Evolutionary conservation across 2,888 invertebrate genomes (phyloP), one percentile per base, ranked within the genome.

Genomic region (Tethea ocularis): DNA sequence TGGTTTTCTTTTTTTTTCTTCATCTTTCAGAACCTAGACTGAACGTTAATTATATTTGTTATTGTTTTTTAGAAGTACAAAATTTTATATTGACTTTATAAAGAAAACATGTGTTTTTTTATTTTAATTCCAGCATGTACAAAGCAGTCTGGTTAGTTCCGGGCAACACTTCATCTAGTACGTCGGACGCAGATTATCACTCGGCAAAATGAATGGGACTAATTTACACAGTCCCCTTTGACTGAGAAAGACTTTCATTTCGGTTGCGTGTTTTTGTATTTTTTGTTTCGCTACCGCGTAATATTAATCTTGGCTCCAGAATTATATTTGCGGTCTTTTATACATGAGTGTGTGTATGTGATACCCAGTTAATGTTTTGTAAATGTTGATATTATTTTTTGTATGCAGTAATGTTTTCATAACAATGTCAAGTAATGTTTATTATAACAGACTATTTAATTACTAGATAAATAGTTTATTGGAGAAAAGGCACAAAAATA

Each of bases 131-230:
- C 2, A n/a, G 8, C 41, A 46, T 15, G 13, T 17, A 46, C 41
- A 46, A 46, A 20, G 20, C 41, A 8, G 17, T 46, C 41, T 46
- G 41, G 20, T 20, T 46, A 46, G 46, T 46, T 20, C 46, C 20
- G 46, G 10, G 60, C 60, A 67, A 69, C 63, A 63, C 57, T 67
- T 76, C 76, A 77, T 82, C 72, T 72, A 62, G 65, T 67, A 67
- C 69, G 78, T 74, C 76, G 66, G 60, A 60, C 66, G 65, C 80
- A 83, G 78, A 75, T 78, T 71, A 80, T 77, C 72, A 71, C 73
- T 67, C 67, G 59, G 59, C 54, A 62, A 64, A 64, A 72, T 82
- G 78, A 84, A 82, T 74, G 65, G 71, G 69, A 72, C 83, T 81
- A 82, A 84, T 84, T 82, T 78, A 57, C 64, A 61, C 69, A 70